Base-by-base conservation (phyloP, 1,140 invertebrate species). In the Dendrolimus kikuchii region DNA sequence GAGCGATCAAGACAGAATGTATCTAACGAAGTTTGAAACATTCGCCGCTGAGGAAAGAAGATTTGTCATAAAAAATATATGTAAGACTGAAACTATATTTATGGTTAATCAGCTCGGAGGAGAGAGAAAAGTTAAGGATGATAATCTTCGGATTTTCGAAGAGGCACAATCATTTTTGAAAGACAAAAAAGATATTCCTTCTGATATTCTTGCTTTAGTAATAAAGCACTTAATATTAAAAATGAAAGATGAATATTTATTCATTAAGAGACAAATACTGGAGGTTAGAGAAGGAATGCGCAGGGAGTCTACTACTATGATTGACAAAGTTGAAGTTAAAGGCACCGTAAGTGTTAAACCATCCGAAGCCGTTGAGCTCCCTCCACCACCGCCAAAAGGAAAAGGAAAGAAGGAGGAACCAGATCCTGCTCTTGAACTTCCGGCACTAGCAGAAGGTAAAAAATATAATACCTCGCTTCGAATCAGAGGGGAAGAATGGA, bases 401-500 rank as follows among this genome's bases (percentile, higher is more conserved):
- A 80, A 79, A 57, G 64, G 64, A 1, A 74, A 80, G 56, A 79
- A 76, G 46, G 57, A 47, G 38, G 61, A 67, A 40, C 10, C 38
- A 41, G 53, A 51, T 51, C 39, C 46, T 4, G 43, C n/a, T 42
- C 36, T 39, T 10, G 48, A 56, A 54, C 36, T 55, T 9, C 50
- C 61, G 5, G 69, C 75, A 59, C 49, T 57, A 5, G 68, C 79
- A 52, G 71, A 77, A 57, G 73, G 71, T 36, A 82, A 84, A 55
- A 88, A 88, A 59, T 79, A 77, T 53, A 88, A 86, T 53, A 89
- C 88, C 4, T 62, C 61, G 42, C 68, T 89, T 41, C 71, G 84
- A 40, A 82, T 81, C 39, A 71, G 88, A n/a, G 87, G 84, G 6
- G 89, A 90, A 64, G 89, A 90, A 59, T 89, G 88, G 89, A 80